A percentile compares a stretch with the other conserved stretches of the same genome.
Conservation (phyloP, 92 coral and sea anemone species). For the Pocillopora meandrina region DNA sequence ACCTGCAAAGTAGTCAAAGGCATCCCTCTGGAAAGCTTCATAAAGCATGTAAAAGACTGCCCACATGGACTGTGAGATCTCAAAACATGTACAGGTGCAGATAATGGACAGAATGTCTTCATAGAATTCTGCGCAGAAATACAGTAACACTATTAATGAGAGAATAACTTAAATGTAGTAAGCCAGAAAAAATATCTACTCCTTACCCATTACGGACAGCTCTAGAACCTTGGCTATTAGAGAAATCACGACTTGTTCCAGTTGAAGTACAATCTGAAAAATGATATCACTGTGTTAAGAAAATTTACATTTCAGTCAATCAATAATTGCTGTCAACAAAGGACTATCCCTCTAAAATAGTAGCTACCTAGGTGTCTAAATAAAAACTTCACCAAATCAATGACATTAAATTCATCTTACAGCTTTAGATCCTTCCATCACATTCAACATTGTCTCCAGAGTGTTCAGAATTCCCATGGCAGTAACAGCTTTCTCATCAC, state of each 20-base stretch:
- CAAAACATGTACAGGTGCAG: constrained; percentile 90
- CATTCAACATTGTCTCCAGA: constrained; percentile 92
- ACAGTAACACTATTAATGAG: neutral
- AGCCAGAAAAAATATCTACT: neutral
- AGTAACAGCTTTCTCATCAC: constrained; percentile 88
- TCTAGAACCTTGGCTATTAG: constrained; percentile 86
- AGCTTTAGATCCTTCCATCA: constrained; percentile 80
- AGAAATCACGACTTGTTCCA: constrained; percentile 83
- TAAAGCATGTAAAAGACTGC: constrained; percentile 77
- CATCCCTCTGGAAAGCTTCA: constrained; percentile 95
- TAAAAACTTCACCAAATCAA: neutral
- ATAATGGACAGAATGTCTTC: constrained; percentile 90
- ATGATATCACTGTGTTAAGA: neutral
- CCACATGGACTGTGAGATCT: constrained; percentile 93
- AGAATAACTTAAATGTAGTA: neutral
- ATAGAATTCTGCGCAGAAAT: constrained; percentile 69
- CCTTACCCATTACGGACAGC: constrained; percentile 54
- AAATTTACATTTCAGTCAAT: neutral
- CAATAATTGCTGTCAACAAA: neutral
- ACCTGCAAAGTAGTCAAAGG: constrained; percentile 97
- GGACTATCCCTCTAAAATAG: neutral
- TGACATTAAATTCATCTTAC: neutral
- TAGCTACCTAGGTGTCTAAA: neutral
- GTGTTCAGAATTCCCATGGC: constrained; percentile 98
- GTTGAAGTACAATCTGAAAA: constrained; percentile 75